Percentiles rank a stretch among this genome's conserved stretches.
Evolutionary conservation across 2,888 invertebrate genomes (phyloP).

Genomic region (Metallyticus violacea): DNA sequence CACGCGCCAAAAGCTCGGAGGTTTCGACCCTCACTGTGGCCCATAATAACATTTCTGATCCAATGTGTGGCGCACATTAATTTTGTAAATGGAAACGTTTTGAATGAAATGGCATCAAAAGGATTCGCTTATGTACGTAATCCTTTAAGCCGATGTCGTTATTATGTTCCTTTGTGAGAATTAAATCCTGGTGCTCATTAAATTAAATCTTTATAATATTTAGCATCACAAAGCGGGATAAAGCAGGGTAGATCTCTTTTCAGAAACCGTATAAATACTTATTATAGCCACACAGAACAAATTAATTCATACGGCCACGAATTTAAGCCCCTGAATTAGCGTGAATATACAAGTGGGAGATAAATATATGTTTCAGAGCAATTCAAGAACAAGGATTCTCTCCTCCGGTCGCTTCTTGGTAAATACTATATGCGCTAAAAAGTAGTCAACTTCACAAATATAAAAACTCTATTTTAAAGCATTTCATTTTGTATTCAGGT

Average conservation of each 20-base stretch:
- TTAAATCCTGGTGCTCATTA: background rate
- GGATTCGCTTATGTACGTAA: background rate
- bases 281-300: background rate
- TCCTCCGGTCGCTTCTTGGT: background rate
- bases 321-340: background rate
- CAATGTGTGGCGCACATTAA: background rate
- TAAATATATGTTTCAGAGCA: background rate
- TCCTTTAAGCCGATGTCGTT: background rate
- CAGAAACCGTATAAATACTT: background rate
- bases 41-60: background rate
- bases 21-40: background rate
- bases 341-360: background rate
- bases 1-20: background rate
- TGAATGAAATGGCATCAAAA: background rate
- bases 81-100: background rate
- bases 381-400: background rate
- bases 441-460: too few relatives aligned
- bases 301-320: background rate
- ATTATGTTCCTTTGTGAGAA: background rate
- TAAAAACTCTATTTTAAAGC: too few relatives aligned
- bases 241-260: background rate
- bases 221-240: background rate
- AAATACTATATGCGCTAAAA: too few relatives aligned
- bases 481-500: too few relatives aligned
- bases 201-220: background rate